phyloP scores from a whole-genome alignment of 2,888 invertebrate species.

The Piscicola geometra region DNA sequence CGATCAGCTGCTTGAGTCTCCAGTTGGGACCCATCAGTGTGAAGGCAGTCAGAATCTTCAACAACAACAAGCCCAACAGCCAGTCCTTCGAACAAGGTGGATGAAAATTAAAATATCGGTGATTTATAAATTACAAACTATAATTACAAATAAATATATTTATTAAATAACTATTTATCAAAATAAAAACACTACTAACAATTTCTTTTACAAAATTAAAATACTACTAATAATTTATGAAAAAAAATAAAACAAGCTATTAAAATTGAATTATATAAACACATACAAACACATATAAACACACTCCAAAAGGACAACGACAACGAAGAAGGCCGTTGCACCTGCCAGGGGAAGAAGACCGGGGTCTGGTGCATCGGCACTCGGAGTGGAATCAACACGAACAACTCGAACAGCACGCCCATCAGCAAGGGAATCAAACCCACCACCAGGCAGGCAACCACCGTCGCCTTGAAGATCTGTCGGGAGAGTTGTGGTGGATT shows the following conservation, averaged over 20 bases:
- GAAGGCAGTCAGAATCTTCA: slow-evolving; percentile 91
- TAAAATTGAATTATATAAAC: no score
- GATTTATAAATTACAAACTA: background rate
- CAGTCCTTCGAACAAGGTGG: slow-evolving; percentile 75
- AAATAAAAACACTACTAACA: background rate
- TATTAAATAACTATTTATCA: background rate
- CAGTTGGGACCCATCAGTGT: slow-evolving; percentile 95
- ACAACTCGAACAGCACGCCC: slow-evolving; percentile 83
- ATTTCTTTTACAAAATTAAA: background rate
- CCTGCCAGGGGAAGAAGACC: slow-evolving; percentile 61
- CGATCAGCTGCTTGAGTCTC: slow-evolving; percentile 86
- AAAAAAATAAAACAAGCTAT: no score
- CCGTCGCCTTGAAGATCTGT: slow-evolving; percentile 68
- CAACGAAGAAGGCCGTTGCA: no score
- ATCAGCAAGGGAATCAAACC: slow-evolving; percentile 83
- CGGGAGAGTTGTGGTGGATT: background rate
- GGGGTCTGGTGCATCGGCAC: slow-evolving; percentile 86
- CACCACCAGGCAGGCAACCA: slow-evolving; percentile 68
- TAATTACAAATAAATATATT: background rate
- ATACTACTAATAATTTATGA: no score
- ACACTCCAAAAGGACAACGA: no score
- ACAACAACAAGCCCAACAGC: slow-evolving; percentile 93
- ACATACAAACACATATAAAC: no score
- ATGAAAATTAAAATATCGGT: background rate
- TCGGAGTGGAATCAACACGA: slow-evolving; percentile 79